Evolutionary conservation across 2,113 vertebrate genomes (phyloP), one percentile per base, ranked within the genome.

Genomic region (Chrysochloris asiatica): DNA sequence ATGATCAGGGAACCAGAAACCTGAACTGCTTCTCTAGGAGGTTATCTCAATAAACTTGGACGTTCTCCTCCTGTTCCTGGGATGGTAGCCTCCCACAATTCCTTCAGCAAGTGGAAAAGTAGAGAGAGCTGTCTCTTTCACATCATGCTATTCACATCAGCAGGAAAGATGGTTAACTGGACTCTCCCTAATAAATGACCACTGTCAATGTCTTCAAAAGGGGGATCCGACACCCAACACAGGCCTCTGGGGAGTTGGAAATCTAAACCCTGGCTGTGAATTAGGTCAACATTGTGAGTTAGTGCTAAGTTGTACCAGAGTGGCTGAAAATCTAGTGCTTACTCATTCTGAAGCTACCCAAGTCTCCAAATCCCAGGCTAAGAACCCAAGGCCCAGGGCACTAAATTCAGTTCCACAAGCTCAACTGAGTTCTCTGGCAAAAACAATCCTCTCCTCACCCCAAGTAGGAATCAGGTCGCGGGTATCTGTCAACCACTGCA

Each of bases 251-350:
- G 75, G 71, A 93, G 47, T 67, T 12, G 30, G 76, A 86, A 94
- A 94, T 45, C 92, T 90, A 95, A 92, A 85, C 45, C n/a, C 81
- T 0, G 1, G 33, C 78, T 92, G 81, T 85, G 75, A 97, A 96
- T 78, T 75, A 93, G 95, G 93, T 94, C 95, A 94, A 93, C 90
- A 94, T 87, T 69, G 33, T 54, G 19, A 94, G 90, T 87, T 95
- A 85, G 73, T 61, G 69, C 56, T 95, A 41, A 80, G 30, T 36
- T 90, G 71, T 91, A 92, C 47, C 78, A 91, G 71, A 38, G 63
- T 22, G 76, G 71, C 61, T 95, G 73, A 92, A 95, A 94, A 95
- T 36, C 73, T 82, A 91, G 79, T 91, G 95, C 96, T 88, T 93
- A 94, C 88, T 95, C 95, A 93, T 95, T 63, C 83, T 8, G 12